Conservation (phyloP, 1,140 invertebrate species). For the Harlomillsia oculata region DNA sequence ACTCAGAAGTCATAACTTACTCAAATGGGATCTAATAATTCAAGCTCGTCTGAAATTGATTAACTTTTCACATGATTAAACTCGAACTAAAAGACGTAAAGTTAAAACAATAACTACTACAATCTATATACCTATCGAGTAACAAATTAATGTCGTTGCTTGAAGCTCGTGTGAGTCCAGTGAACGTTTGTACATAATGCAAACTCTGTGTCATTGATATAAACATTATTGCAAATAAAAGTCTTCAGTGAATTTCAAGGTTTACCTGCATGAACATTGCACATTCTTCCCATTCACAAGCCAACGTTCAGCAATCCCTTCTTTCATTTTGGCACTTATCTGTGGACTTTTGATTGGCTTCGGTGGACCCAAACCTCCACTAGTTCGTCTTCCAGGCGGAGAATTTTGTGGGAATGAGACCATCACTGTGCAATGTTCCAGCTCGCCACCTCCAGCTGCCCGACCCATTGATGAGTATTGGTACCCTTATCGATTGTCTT, state of each 20-base stretch:
- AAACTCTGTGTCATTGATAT: neutral
- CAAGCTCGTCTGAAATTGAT: neutral
- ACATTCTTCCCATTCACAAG: conserved; percentile 51
- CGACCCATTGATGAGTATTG: conserved; percentile 51
- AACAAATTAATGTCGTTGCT: neutral
- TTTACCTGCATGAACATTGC: neutral
- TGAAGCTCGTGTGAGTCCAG: neutral
- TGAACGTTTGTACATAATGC: neutral
- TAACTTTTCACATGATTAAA: neutral
- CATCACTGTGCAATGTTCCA: too few relatives aligned
- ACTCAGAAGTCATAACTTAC: neutral
- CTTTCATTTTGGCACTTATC: conserved; percentile 53
- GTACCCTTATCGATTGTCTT: conserved; percentile 68
- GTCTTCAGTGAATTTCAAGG: too few relatives aligned
- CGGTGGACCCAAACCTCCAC: conserved; percentile 59
- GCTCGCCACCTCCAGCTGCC: too few relatives aligned
- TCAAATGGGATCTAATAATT: neutral
- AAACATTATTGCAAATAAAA: neutral
- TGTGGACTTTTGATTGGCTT: conserved; percentile 77
- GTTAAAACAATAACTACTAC: neutral
- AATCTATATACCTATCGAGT: neutral
- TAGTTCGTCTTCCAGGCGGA: conserved; percentile 44
- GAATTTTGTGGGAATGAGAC: conserved; percentile 10
- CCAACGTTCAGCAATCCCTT: conserved; percentile 56
- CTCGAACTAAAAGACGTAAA: neutral